These are phyloP conservation scores for Acheta domesticus DNA, from an alignment of 2,888 invertebrate genomes.

Conservation along the genomic window DNA sequence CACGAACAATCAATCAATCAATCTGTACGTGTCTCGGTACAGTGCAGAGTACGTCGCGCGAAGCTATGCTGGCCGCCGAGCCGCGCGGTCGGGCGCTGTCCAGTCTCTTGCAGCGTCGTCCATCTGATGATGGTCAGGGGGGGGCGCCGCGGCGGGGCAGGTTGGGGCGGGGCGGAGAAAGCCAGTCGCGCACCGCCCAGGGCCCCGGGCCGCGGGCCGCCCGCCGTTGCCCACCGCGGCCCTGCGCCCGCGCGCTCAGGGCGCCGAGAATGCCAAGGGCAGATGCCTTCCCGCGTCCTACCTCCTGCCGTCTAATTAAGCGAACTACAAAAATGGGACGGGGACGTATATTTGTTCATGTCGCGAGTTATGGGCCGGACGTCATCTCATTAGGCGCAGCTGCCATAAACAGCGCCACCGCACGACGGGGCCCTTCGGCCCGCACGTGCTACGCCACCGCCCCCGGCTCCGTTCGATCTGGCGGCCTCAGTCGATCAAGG, in stretches of 20 bases:
- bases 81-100: too few species aligned
- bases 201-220: too few species aligned
- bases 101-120: too few species aligned
- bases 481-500: neutral
- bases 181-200: too few species aligned
- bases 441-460: neutral
- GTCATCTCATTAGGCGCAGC: neutral
- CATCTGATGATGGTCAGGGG: too few species aligned
- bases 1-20: too few species aligned
- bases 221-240: too few species aligned
- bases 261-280: slow-evolving; percentile 6
- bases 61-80: too few species aligned
- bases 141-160: too few species aligned
- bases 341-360: slow-evolving; percentile 2
- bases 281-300: neutral
- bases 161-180: too few species aligned
- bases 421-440: neutral
- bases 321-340: slow-evolving; percentile 3
- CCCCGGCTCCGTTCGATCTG: neutral
- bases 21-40: too few species aligned
- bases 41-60: too few species aligned
- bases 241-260: neutral
- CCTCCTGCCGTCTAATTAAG: neutral
- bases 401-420: neutral
- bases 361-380: slow-evolving; percentile 1